phyloP scores from a whole-genome alignment of 2,113 vertebrate genomes.

The Otocyon megalotis region DNA sequence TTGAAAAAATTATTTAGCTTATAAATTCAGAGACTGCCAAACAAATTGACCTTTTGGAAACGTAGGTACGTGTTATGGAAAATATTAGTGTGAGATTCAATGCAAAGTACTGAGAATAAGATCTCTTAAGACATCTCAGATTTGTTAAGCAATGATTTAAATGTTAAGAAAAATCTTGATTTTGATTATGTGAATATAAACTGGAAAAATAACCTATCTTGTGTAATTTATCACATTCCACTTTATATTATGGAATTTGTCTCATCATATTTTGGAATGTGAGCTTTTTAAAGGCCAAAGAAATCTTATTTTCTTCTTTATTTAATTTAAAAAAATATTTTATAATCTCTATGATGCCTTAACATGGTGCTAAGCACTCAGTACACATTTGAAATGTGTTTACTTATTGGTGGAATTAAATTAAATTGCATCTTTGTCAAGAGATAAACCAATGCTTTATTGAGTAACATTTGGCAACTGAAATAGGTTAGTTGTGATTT shows the following conservation, averaged over 20 bases:
- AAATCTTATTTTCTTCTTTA: slow-evolving; percentile 46
- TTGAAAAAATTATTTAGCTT: slow-evolving; percentile 39
- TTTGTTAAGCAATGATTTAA: slow-evolving; percentile 55
- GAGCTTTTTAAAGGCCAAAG: slow-evolving; percentile 28
- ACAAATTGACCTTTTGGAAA: slow-evolving; percentile 8
- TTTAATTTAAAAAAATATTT: slow-evolving; percentile 17
- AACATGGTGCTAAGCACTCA: background rate
- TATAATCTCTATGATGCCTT: background rate
- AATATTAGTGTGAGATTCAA: slow-evolving; percentile 13
- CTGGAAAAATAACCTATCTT: background rate
- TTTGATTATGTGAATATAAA: slow-evolving; percentile 54
- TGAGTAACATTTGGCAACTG: slow-evolving; percentile 24
- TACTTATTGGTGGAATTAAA: slow-evolving; percentile 22
- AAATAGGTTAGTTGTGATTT: slow-evolving; percentile 37
- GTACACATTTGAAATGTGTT: slow-evolving; percentile 30
- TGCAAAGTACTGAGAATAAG: background rate
- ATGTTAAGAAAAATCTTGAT: slow-evolving; percentile 31
- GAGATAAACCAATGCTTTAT: background rate
- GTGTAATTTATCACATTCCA: background rate
- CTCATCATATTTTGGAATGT: slow-evolving; percentile 18
- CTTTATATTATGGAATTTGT: slow-evolving; percentile 39
- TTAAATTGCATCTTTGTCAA: slow-evolving; percentile 38
- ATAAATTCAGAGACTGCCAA: slow-evolving; percentile 32
- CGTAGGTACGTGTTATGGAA: slow-evolving; percentile 4
- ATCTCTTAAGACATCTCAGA: background rate